These are phyloP conservation scores for Drosophila ambigua DNA, from an alignment of 1,140 invertebrate genomes.

Conservation along the genomic window DNA sequence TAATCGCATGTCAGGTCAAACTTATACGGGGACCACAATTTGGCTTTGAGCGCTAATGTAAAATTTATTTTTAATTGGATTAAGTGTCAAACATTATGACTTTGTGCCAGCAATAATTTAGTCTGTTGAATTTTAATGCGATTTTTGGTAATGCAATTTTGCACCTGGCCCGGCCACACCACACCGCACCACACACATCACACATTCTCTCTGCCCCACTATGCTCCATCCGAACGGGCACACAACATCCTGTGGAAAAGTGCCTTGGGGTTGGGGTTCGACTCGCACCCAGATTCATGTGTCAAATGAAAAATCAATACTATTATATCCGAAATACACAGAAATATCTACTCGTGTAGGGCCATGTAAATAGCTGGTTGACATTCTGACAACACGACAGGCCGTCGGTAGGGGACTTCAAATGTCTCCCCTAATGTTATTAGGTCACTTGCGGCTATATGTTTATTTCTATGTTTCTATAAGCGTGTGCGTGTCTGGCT, in stretches of 20 bases:
- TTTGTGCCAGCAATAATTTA: slow-evolving; percentile 71
- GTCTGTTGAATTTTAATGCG: slow-evolving; percentile 72
- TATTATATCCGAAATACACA: slow-evolving; percentile 58
- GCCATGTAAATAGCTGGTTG: slow-evolving; percentile 68
- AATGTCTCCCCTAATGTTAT: slow-evolving; percentile 41
- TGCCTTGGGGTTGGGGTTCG: slow-evolving; percentile 3
- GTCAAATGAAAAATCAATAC: slow-evolving; percentile 74
- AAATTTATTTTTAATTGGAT: slow-evolving; percentile 79
- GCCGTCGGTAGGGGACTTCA: slow-evolving; percentile 18
- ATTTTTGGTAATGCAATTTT: slow-evolving; percentile 68
- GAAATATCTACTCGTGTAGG: slow-evolving; percentile 33
- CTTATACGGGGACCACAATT: slow-evolving; percentile 29
- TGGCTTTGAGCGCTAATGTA: slow-evolving; percentile 58
- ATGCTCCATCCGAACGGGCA: background rate
- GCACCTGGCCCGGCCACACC: slow-evolving; percentile 14
- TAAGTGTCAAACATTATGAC: slow-evolving; percentile 79
- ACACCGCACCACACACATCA: slow-evolving; percentile 7
- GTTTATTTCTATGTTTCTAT: slow-evolving; percentile 19
- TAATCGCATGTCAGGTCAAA: slow-evolving; percentile 34
- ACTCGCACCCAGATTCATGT: slow-evolving; percentile 20
- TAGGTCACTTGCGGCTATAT: slow-evolving; percentile 50
- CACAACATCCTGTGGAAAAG: too few relatives aligned
- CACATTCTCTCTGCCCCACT: background rate
- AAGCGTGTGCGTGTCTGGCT: background rate
- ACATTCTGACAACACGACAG: slow-evolving; percentile 58